Conservation (phyloP, 1,140 invertebrate species). For the Micrasema minimum region DNA sequence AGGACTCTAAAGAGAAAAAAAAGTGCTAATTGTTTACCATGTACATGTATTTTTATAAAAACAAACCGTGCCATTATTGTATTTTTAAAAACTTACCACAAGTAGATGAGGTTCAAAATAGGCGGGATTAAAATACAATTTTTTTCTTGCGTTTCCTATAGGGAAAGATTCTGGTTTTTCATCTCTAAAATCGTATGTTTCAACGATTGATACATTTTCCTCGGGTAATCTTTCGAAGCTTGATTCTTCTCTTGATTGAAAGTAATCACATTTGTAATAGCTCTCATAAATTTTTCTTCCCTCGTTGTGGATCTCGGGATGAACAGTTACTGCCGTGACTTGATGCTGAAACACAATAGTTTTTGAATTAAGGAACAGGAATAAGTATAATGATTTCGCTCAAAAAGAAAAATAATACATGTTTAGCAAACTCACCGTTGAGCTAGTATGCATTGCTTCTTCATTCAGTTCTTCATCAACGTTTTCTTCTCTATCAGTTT, state of each 20-base stretch:
- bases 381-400: too few relatives aligned
- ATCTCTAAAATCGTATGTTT: constrained; percentile 75
- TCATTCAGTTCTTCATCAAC: constrained; percentile 23
- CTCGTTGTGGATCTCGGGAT: constrained; percentile 65
- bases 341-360: constrained; percentile 61
- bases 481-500: constrained; percentile 62
- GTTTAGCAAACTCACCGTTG: too few relatives aligned
- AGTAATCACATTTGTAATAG: constrained; percentile 59
- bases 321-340: constrained; percentile 76
- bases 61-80: neutral
- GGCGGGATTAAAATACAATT: constrained; percentile 88
- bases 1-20: constrained; percentile 71
- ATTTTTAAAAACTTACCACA: constrained; percentile 68
- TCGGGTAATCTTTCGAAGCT: constrained; percentile 79
- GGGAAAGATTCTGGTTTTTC: constrained; percentile 72
- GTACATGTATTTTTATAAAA: neutral
- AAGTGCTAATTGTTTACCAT: neutral
- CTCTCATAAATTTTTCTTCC: constrained; percentile 57
- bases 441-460: neutral
- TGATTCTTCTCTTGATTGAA: constrained; percentile 62
- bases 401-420: too few relatives aligned
- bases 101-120: constrained; percentile 88
- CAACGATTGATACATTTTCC: constrained; percentile 85
- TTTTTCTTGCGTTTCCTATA: constrained; percentile 76
- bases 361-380: too few relatives aligned